Base-by-base conservation (phyloP, 2,797 vertebrate species). In the Microhierax caerulescens region DNA sequence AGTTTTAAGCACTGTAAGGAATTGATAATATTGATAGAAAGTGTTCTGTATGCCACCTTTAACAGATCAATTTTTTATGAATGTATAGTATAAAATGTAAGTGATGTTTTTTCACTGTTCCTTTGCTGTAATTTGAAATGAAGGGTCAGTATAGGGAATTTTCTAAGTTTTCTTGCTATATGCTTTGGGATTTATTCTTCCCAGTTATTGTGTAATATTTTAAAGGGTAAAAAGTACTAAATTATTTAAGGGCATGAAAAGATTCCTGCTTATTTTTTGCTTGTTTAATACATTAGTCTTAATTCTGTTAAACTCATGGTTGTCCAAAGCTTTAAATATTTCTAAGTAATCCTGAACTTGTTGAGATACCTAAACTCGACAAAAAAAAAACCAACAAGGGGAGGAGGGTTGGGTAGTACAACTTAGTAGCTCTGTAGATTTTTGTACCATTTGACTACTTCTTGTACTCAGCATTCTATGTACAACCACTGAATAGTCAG, bases 391-490 rank as follows among this genome's bases (percentile, higher is more conserved):
- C 17, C 14, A n/a, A 51, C 30, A 47, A 9, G 39, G 39, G 39
- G 39, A 13, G 39, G 39, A 6, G 5, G 2, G 9, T 16, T 17
- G 5, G 25, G 4, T 7, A n/a, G 16, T 21, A 17, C 3, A 7
- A 30, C 27, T 4, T 47, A 5, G 3, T 45, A 59, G 11, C 53
- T 80, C 48, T 48, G 8, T 60, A 20, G 6, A 17, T 28, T 85
- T 45, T 45, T 82, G 4, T 56, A 53, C 28, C 2, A 25, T 63
- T 78, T 87, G 21, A 16, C 30, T 14, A 12, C 27, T 76, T 36
- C 56, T 54, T 21, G 12, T 75, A 65, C 67, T 64, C 41, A 57
- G 2, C 10, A 34, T 0, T 60, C 6, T 23, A 56, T 72, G 23
- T 75, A 0, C 24, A n/a, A 39, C 39, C 39, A 39, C 39, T 39